Evolutionary conservation across 2,888 invertebrate species (phyloP).

Genomic region (Acheta domesticus): DNA sequence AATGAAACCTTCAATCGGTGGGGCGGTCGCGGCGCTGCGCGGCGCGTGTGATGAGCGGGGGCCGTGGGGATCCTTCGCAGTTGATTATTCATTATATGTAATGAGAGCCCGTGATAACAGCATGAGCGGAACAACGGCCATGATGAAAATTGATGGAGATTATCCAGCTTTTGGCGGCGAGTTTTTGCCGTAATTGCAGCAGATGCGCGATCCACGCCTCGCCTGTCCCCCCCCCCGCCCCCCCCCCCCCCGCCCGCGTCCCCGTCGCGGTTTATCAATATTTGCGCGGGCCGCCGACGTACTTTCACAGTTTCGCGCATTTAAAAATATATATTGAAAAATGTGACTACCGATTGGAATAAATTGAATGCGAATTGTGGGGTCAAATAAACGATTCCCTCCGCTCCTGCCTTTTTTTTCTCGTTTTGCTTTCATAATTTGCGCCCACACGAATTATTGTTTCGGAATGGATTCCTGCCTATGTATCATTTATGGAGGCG

Average conservation of each 20-base stretch:
- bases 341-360: background rate
- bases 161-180: background rate
- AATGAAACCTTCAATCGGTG: too few species aligned
- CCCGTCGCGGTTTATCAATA: background rate
- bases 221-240: background rate
- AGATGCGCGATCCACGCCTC: too few species aligned
- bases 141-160: slow-evolving; percentile 6
- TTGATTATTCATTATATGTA: slow-evolving; percentile 18
- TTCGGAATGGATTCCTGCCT: background rate
- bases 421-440: background rate
- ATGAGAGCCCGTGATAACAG: slow-evolving; percentile 2
- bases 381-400: background rate
- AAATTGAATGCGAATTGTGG: background rate
- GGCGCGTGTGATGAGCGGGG: too few species aligned
- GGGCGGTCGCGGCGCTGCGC: too few species aligned
- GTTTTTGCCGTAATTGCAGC: too few species aligned
- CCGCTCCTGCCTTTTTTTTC: too few species aligned
- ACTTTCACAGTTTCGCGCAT: background rate
- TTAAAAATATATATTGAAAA: too few species aligned
- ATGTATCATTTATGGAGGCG: background rate
- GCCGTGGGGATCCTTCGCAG: background rate
- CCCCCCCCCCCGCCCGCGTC: background rate
- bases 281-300: background rate
- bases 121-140: slow-evolving; percentile 7
- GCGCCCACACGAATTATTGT: background rate